These are phyloP conservation scores for Biston stratarius DNA, from an alignment of 2,888 invertebrate species.

Conservation along the genomic window DNA sequence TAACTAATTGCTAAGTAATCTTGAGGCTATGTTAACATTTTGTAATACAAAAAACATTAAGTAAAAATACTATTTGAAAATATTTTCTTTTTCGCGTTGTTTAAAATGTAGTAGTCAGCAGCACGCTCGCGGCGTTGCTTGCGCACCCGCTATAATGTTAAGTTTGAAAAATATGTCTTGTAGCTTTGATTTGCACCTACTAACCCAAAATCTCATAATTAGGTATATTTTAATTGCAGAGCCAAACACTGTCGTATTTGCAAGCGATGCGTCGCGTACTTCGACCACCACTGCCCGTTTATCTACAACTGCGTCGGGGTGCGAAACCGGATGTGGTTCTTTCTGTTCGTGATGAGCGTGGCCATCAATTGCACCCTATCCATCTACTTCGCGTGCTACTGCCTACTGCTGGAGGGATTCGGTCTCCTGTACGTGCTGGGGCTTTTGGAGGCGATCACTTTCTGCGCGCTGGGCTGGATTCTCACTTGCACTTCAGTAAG, in stretches of 20 bases:
- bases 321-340: slow-evolving; percentile 97
- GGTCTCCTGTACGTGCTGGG: slow-evolving; percentile 94
- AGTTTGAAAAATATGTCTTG: no score
- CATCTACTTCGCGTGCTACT: slow-evolving; percentile 95
- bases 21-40: not conserved
- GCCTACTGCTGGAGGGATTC: slow-evolving; percentile 94
- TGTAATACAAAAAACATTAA: not conserved
- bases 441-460: slow-evolving; percentile 92
- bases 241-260: slow-evolving; percentile 97
- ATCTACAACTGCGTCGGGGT: slow-evolving; percentile 98
- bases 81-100: no score
- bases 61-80: no score
- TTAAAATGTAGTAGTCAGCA: no score
- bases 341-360: slow-evolving; percentile 94
- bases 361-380: slow-evolving; percentile 95
- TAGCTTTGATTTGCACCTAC: no score
- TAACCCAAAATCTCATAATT: no score
- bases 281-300: slow-evolving; percentile 98
- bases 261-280: slow-evolving; percentile 95
- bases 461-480: slow-evolving; percentile 95
- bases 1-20: not conserved
- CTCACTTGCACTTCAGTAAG: slow-evolving; percentile 95
- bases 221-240: slow-evolving; percentile 56
- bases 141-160: no score
- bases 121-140: no score